Evolutionary conservation across 2,113 vertebrate species (phyloP).

Genomic region (Urocynchramus pylzowi): DNA sequence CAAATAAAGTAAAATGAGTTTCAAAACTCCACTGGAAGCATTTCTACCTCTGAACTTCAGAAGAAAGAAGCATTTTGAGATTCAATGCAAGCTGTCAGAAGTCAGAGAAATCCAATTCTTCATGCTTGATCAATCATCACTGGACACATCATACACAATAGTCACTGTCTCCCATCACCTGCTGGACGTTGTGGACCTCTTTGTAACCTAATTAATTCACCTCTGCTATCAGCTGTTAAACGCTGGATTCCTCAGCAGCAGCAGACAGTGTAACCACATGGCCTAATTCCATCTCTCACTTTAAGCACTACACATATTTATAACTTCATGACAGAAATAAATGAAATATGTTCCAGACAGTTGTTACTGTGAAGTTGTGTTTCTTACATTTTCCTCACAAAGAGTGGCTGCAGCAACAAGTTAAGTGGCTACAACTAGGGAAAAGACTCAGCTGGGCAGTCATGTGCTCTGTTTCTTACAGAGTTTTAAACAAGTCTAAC

Average conservation of each 20-base stretch:
- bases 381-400: neutral
- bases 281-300: neutral
- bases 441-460: neutral
- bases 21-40: neutral
- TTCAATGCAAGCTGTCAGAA: neutral
- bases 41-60: neutral
- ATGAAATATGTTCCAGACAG: neutral
- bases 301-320: neutral
- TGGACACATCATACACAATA: neutral
- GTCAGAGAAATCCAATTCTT: neutral
- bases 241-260: neutral
- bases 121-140: neutral
- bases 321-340: neutral
- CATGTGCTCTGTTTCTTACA: accelerated
- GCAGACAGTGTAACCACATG: neutral
- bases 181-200: accelerated
- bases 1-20: neutral
- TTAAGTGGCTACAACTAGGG: neutral
- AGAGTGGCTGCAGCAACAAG: neutral
- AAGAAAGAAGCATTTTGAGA: neutral
- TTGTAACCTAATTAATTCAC: neutral
- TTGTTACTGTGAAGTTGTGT: neutral
- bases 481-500: neutral
- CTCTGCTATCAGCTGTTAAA: neutral
- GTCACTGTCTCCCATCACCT: neutral